Evolutionary conservation across 2,888 invertebrate species (phyloP).

Genomic region (Archaeoteleia sp.): DNA sequence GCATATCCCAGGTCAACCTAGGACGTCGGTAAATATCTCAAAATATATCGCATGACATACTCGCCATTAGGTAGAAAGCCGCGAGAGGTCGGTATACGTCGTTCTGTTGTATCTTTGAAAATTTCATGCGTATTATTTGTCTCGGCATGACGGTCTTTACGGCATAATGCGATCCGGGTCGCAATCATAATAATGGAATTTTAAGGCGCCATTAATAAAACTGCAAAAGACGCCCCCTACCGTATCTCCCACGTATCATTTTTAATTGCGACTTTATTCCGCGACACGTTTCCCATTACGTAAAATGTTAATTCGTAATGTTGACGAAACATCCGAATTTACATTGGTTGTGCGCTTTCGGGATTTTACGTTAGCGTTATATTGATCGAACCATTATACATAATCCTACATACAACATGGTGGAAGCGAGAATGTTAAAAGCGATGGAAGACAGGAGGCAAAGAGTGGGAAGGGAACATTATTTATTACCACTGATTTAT

Average conservation of each 20-base stretch:
- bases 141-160: no score
- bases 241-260: slow-evolving; percentile 17
- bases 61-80: slow-evolving; percentile 12
- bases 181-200: slow-evolving; percentile 28
- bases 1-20: no score
- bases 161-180: neutral
- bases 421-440: slow-evolving; percentile 52
- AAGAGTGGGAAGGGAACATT: slow-evolving; percentile 55
- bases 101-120: slow-evolving; percentile 6
- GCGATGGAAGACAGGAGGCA: slow-evolving; percentile 54
- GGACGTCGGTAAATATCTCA: slow-evolving; percentile 5
- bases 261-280: neutral
- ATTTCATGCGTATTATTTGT: slow-evolving; percentile 10
- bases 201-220: slow-evolving; percentile 36
- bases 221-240: slow-evolving; percentile 18
- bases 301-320: no score
- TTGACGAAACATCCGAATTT: slow-evolving; percentile 15
- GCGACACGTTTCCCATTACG: no score
- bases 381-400: slow-evolving; percentile 52
- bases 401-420: slow-evolving; percentile 33
- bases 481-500: slow-evolving; percentile 63
- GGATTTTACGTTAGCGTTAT: slow-evolving; percentile 28
- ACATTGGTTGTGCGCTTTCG: slow-evolving; percentile 18
- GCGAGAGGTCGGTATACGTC: slow-evolving; percentile 2
- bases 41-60: slow-evolving; percentile 10